Percentiles rank a stretch among this genome's conserved stretches.
These are phyloP conservation scores for Epizoanthus scotinus DNA, from an alignment of 92 coral and sea anemone species.

Conservation along the genomic window DNA sequence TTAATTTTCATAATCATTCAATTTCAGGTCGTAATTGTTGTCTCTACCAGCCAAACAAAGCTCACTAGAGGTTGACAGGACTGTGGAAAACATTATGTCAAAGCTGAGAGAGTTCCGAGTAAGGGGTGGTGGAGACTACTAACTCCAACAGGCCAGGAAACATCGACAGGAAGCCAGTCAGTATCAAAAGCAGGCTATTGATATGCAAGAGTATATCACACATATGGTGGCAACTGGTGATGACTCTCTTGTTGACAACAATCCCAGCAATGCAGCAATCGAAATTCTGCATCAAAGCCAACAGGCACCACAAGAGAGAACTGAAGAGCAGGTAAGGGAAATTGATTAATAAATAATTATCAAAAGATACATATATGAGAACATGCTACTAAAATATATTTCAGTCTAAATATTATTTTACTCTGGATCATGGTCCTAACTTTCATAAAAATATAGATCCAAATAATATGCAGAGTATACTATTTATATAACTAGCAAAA, in stretches of 20 bases:
- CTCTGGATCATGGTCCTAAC: too few relatives aligned
- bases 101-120: constrained; percentile 14
- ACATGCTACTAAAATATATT: too few relatives aligned
- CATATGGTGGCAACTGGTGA: constrained; percentile 22
- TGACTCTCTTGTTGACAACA: too few relatives aligned
- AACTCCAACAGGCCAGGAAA: background rate
- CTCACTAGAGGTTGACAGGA: background rate
- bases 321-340: constrained; percentile 9
- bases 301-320: background rate
- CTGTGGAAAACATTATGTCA: constrained; percentile 1
- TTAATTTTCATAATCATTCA: background rate
- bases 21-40: background rate
- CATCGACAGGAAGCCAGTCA: background rate
- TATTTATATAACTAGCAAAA: too few relatives aligned
- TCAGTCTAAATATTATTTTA: too few relatives aligned
- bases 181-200: background rate
- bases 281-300: background rate
- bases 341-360: too few relatives aligned
- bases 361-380: too few relatives aligned
- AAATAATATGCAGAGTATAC: too few relatives aligned
- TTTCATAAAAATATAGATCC: too few relatives aligned
- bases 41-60: constrained; percentile 7
- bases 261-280: too few relatives aligned
- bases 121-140: background rate
- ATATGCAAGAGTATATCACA: background rate